phyloP scores from a whole-genome alignment of 1,140 invertebrate genomes.

The Nephila pilipes region DNA sequence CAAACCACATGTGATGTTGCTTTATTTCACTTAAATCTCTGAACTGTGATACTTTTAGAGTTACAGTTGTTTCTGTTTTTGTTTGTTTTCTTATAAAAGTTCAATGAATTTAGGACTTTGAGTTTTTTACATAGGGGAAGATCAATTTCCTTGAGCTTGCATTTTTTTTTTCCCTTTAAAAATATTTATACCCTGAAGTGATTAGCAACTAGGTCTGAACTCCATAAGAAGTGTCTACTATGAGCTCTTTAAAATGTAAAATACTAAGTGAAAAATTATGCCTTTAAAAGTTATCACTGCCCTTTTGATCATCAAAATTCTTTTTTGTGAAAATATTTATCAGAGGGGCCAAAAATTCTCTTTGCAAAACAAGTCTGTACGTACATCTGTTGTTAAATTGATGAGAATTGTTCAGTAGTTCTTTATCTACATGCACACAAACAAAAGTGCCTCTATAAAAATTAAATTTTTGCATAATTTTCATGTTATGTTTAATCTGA shows the following conservation, averaged over 20 bases:
- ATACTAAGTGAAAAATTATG: slow-evolving; percentile 29
- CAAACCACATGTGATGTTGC: slow-evolving; percentile 24
- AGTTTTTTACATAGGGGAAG: slow-evolving; percentile 41
- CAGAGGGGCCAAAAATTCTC: slow-evolving; percentile 37
- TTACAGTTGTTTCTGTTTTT: slow-evolving; percentile 48
- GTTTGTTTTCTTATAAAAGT: not conserved
- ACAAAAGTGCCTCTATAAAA: slow-evolving; percentile 56
- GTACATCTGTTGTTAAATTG: not conserved
- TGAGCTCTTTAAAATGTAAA: slow-evolving; percentile 55
- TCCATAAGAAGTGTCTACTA: slow-evolving; percentile 35
- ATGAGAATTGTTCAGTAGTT: not conserved
- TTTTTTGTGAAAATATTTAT: not conserved
- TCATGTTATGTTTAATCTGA: slow-evolving; percentile 9
- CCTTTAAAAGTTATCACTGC: slow-evolving; percentile 45
- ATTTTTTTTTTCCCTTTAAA: slow-evolving; percentile 30
- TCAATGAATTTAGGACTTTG: slow-evolving; percentile 25
- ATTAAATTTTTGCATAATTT: slow-evolving; percentile 49
- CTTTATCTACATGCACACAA: slow-evolving; percentile 29
- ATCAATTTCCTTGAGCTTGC: slow-evolving; percentile 59
- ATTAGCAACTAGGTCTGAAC: slow-evolving; percentile 43
- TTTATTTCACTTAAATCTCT: slow-evolving; percentile 65
- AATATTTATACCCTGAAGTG: slow-evolving; percentile 48
- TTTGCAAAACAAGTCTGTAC: not conserved
- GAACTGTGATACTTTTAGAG: slow-evolving; percentile 75
- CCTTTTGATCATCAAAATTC: slow-evolving; percentile 47